Evolutionary conservation across 2,113 vertebrate species (phyloP), one percentile per base, ranked within the genome.

Genomic region (Toxotes chatareus): DNA sequence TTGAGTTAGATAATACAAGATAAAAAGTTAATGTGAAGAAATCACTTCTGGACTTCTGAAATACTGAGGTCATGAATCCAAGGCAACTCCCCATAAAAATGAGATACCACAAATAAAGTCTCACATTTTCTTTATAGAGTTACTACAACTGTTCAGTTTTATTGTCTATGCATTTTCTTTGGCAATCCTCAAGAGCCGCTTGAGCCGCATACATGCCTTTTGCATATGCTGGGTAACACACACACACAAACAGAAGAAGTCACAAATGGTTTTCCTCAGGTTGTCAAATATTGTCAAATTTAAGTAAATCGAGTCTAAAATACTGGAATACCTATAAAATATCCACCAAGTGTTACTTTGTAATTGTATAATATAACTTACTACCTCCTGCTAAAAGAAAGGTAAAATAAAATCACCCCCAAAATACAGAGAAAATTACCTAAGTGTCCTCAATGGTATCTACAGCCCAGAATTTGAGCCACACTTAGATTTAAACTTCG

Each of bases 401-500:
- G 3, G 13, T 62, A 12, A 5, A 38, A 3, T 8, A 66, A 62
- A 19, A 69, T 23, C 65, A 80, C 34, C 32, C 53, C 23, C 53
- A 10, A 27, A 27, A 8, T 11, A 7, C 12, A 34, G 31, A 34
- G 23, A 31, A 60, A 16, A 36, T 60, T 16, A 60, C 36, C 61
- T 5, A 19, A n/a, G 61, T 40, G 61, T 40, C 32, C 10, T 62
- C 5, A 71, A 63, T 63, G 51, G 51, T 11, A 51, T n/a, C 53
- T 74, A 63, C 17, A 64, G 34, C 21, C 3, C 3, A n/a, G 68
- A 61, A 63, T 53, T 4, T 51, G 3, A 63, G 68, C 72, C 55
- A 13, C 44, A 42, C 31, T 64, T 66, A n/a, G 14, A 73, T 73
- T 73, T 73, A 71, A 70, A 73, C 47, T 84, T 82, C 70, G 44